Evolutionary conservation across 2,113 vertebrate genomes (phyloP), one percentile per base, ranked within the genome.

Genomic region (Notothenia coriiceps): DNA sequence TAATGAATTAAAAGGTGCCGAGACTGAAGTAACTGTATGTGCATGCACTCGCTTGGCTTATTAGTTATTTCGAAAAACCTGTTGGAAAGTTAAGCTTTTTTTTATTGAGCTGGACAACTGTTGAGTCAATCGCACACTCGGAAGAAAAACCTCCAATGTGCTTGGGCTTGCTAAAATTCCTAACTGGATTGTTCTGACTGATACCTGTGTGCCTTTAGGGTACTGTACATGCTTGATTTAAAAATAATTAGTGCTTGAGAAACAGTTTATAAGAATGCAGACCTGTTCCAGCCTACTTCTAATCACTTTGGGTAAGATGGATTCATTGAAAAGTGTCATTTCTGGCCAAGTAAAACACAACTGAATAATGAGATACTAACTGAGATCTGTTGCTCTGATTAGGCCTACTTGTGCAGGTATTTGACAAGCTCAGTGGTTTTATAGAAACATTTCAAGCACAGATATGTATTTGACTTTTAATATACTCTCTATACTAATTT

Each of bases 121-220:
- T 15, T 11, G 7, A 54, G 12, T 55, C 46, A 35, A 20, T 71
- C 33, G 20, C 7, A 60, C 57, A 14, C 13, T 14, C 55, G 13
- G 64, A 25, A 14, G 25, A 10, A 12, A 59, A 74, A 77, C 49
- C 25, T 59, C 7, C 43, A 57, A 33, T 80, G 70, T 73, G 84
- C 88, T 89, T 54, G 77, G 74, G 25, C 87, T 83, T 83, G 82
- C 54, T 49, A n/a, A 55, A 13, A 66, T 74, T 80, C 50, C 62
- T 78, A 74, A 77, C 35, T 35, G 43, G n/a, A 51, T 74, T 66
- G 74, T 59, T 51, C 35, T 25, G 20, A 70, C 66, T 74, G 56
- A 68, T 59, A 22, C 40, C 1, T 61, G 2, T 80, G 20, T 71
- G 60, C 79, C 84, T 73, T 63, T 3, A 75, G 78, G 88, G 17